phyloP scores from a whole-genome alignment of 2,113 vertebrate species.

The Centrocercus urophasianus region DNA sequence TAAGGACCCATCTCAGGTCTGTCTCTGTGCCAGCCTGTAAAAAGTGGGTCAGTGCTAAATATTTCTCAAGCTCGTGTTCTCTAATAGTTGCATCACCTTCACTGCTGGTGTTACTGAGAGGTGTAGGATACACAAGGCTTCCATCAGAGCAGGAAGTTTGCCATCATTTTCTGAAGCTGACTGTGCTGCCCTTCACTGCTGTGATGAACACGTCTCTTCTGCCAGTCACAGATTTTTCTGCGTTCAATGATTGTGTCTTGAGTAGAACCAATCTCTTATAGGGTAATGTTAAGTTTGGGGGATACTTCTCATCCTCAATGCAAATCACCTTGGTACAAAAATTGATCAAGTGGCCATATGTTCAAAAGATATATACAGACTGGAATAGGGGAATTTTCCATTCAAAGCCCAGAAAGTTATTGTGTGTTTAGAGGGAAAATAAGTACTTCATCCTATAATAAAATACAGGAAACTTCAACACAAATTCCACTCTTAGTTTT shows the following conservation, averaged over 20 bases:
- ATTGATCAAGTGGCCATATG: background rate
- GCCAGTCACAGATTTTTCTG: background rate
- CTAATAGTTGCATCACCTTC: background rate
- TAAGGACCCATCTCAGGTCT: background rate
- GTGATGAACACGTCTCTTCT: background rate
- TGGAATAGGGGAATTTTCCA: background rate
- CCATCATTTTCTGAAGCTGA: background rate
- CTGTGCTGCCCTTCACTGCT: background rate
- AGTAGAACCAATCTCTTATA: background rate
- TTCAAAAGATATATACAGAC: background rate
- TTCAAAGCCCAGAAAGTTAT: too few species aligned
- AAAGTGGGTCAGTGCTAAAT: background rate
- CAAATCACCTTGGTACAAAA: background rate
- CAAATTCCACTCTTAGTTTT: background rate
- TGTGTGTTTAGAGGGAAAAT: background rate
- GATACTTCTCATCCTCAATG: background rate
- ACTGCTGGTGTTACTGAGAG: background rate
- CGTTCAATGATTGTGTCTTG: background rate
- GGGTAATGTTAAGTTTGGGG: background rate
- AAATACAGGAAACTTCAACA: background rate
- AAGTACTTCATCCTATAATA: background rate
- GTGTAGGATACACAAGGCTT: background rate
- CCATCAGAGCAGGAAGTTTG: background rate
- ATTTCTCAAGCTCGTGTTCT: background rate
- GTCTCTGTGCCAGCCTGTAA: background rate